Conservation (phyloP, 2,113 vertebrate species). For the Lophius piscatorius region DNA sequence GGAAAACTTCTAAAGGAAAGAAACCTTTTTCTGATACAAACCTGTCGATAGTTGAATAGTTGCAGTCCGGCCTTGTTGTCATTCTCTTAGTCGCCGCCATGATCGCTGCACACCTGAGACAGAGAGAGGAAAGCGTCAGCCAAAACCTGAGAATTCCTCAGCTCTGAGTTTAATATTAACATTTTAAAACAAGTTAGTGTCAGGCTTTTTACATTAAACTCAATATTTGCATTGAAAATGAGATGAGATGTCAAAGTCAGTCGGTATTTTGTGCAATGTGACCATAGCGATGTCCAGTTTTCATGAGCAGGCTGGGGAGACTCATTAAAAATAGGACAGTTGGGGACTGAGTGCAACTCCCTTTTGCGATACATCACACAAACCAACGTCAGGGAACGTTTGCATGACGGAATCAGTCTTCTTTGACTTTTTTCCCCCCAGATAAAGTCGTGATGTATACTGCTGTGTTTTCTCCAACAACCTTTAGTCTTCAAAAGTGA, state of each 20-base stretch:
- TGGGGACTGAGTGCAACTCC: constrained; percentile 20
- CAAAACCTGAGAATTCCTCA: no score
- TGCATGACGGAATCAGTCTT: constrained; percentile 15
- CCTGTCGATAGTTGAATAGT: constrained; percentile 77
- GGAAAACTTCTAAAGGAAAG: not conserved
- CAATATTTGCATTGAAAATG: no score
- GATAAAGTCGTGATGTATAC: not conserved
- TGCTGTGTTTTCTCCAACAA: not conserved
- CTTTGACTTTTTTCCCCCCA: not conserved
- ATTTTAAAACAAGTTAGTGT: no score
- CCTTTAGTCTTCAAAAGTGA: not conserved
- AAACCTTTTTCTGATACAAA: constrained; percentile 54
- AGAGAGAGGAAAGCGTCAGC: constrained; percentile 3
- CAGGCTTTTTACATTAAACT: no score
- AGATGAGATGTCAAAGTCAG: no score
- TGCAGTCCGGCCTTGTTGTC: constrained; percentile 73
- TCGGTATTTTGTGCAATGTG: no score
- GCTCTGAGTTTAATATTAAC: no score
- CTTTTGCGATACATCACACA: constrained; percentile 32
- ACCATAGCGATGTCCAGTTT: no score
- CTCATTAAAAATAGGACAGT: constrained; percentile 33
- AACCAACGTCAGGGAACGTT: constrained; percentile 21
- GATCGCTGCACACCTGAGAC: constrained; percentile 72
- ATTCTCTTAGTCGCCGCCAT: constrained; percentile 81
- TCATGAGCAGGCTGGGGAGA: constrained; percentile 35